These are phyloP conservation scores for Synaphobranchus kaupii DNA, from an alignment of 2,797 vertebrate genomes.

Conservation along the genomic window DNA sequence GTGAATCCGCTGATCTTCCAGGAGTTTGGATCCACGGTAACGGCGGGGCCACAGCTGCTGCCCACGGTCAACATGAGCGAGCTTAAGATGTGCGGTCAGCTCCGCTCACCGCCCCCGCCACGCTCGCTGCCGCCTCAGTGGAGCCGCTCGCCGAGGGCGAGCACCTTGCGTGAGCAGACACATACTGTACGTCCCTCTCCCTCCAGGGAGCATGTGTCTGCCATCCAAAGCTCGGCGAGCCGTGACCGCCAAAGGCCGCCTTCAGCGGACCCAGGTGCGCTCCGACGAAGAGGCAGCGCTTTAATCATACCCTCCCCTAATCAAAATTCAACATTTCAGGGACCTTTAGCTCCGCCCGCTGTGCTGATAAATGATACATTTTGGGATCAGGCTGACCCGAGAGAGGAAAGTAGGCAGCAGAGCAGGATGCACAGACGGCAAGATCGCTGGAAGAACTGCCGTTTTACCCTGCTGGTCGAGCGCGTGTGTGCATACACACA, in stretches of 20 bases:
- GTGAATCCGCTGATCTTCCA: background rate
- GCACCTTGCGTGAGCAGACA: background rate
- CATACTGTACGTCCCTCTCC: background rate
- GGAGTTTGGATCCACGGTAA: background rate
- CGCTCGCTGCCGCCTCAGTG: background rate
- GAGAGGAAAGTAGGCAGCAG: background rate
- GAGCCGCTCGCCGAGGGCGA: background rate
- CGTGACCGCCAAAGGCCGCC: background rate
- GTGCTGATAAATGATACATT: background rate
- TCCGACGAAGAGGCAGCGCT: background rate
- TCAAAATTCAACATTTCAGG: background rate
- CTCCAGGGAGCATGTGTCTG: background rate
- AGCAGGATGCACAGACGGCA: background rate
- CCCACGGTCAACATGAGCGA: background rate
- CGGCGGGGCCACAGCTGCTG: background rate
- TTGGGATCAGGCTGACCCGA: background rate
- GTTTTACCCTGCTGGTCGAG: background rate
- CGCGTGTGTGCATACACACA: background rate
- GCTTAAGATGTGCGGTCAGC: slow-evolving; percentile 13
- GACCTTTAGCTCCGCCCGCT: background rate
- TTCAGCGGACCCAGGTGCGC: background rate
- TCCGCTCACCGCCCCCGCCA: background rate
- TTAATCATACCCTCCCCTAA: background rate
- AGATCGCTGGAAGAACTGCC: background rate
- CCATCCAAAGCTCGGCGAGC: background rate